Conservation (phyloP, 2,888 invertebrate species). For the Phortica magna region DNA sequence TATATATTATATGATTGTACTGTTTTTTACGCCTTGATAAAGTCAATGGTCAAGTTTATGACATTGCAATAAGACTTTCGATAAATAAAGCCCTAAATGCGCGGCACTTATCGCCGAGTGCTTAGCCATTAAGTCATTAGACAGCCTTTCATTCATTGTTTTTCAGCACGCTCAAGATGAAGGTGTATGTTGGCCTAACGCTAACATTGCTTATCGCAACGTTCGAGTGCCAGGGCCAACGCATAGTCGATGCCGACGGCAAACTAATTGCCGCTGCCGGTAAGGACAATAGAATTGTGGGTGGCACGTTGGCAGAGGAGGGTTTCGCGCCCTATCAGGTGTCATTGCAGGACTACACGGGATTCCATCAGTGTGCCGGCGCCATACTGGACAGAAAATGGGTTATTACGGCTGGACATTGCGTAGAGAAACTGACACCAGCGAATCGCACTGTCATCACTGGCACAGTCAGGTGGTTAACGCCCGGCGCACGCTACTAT, state of each 20-base stretch:
- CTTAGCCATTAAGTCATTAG: not conserved
- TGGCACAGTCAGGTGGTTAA: conserved; percentile 59
- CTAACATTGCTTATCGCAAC: conserved; percentile 39
- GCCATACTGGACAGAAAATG: conserved; percentile 63
- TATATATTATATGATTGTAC: too few relatives aligned
- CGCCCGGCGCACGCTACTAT: conserved; percentile 53
- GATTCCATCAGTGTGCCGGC: conserved; percentile 70
- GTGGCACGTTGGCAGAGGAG: conserved; percentile 57
- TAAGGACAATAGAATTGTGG: conserved; percentile 50
- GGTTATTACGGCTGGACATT: conserved; percentile 71
- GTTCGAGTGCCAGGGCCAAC: conserved; percentile 44
- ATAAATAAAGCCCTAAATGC: not conserved
- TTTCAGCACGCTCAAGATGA: conserved; percentile 47
- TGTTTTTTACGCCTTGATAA: not conserved
- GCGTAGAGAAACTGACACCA: conserved; percentile 51
- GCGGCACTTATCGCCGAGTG: not conserved
- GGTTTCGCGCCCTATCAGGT: conserved; percentile 72
- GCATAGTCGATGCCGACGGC: conserved; percentile 33
- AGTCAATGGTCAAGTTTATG: not conserved
- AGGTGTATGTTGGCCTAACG: conserved; percentile 40
- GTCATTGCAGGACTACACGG: conserved; percentile 61
- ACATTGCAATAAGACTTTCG: not conserved
- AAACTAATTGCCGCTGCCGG: not conserved
- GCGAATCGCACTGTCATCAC: conserved; percentile 53
- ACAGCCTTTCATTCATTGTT: conserved; percentile 41